Evolutionary conservation across 2,113 vertebrate species (phyloP), one percentile per base, ranked within the genome.

Genomic region (Urocynchramus pylzowi): DNA sequence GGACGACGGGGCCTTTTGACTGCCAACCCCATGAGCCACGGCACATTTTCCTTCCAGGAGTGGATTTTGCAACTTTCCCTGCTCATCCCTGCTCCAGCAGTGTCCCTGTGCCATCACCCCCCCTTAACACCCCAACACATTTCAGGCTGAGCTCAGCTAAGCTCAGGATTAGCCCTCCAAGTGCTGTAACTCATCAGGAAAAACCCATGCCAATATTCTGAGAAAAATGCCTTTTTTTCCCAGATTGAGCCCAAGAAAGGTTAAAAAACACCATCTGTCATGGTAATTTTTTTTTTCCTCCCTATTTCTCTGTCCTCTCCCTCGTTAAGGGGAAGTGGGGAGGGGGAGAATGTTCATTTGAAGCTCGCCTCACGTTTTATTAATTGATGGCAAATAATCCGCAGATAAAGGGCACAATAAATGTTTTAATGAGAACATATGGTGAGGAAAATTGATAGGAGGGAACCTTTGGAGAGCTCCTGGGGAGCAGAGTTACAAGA

Each of bases 381-480:
- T 97, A 97, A 97, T 96, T 78, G 86, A 82, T 75, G 71, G 83
- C 86, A 97, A 94, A 91, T 96, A 97, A 97, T 89, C 84, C 88
- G 9, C 91, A 97, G 82, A 97, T 97, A 98, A 97, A 97, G 81
- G 23, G 14, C 84, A 37, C 93, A 71, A 89, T 97, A 95, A 97
- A 97, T 30, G 60, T 79, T 95, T 95, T 97, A 96, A 97, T 95
- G 94, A 96, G 95, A 97, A 97, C 96, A 96, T 97, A 93, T 79
- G 94, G 95, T 5, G 19, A 57, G 94, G 70, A 95, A 95, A 94
- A 95, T 59, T 59, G 93, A 97, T 60, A 76, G 93, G 87, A 57
- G 30, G 1, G 52, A 93, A 53, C 35, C 91, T 97, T 94, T 78
- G 77, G 97, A 94, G 87, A 57, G 91, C 90, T 90, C 82, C 94